Conservation (phyloP, 2,797 vertebrate species). For the Catostomus latipinnis region DNA sequence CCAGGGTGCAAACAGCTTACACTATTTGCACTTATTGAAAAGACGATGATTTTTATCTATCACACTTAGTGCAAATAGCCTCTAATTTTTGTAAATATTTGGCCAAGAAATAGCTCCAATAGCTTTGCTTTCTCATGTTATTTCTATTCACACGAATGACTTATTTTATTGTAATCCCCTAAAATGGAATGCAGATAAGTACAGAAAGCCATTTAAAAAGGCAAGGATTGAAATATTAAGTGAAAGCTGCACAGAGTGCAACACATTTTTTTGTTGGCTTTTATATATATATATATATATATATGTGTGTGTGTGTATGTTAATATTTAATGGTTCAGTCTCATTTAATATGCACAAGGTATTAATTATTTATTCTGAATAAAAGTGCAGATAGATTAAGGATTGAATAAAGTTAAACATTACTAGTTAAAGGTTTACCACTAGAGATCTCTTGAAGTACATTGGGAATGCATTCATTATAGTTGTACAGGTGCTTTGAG, state of each 20-base stretch:
- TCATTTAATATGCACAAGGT: too few species aligned
- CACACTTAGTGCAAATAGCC: too few species aligned
- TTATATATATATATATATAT: too few species aligned
- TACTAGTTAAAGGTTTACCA: background rate
- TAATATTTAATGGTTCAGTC: too few species aligned
- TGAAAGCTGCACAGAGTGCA: background rate
- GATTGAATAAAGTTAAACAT: too few species aligned
- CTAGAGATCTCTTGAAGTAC: background rate
- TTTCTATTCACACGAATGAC: background rate
- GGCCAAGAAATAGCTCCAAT: background rate
- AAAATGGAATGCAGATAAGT: background rate
- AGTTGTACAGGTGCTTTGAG: background rate
- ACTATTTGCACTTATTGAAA: too few species aligned
- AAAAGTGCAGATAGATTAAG: too few species aligned
- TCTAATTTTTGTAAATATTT: background rate
- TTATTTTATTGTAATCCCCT: background rate
- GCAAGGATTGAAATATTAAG: background rate
- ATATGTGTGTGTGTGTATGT: too few species aligned
- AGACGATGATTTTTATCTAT: too few species aligned
- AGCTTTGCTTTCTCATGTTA: background rate
- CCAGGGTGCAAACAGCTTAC: too few species aligned
- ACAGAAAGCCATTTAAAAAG: slow-evolving; percentile 1
- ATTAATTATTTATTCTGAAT: too few species aligned
- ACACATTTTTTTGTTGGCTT: background rate
- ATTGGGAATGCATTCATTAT: background rate